These are phyloP conservation scores for Diadumene lineata DNA, from an alignment of 92 coral and sea anemone genomes.

Conservation along the genomic window DNA sequence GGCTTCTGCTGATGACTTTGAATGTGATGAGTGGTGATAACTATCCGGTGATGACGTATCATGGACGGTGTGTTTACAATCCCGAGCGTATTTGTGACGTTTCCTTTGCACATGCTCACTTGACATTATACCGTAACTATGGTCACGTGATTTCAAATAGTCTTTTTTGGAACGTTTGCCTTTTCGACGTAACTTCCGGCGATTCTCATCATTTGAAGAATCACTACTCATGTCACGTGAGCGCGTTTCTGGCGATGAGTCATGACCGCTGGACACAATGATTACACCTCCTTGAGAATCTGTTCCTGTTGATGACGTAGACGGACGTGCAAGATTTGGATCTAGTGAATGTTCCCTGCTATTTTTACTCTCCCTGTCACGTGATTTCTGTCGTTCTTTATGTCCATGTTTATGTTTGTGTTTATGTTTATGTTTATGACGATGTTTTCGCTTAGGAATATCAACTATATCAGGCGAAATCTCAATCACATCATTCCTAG, in stretches of 20 bases:
- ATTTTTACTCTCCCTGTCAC: background rate
- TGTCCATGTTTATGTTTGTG: constrained; percentile 37
- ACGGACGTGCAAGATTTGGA: background rate
- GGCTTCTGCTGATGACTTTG: background rate
- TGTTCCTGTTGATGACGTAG: background rate
- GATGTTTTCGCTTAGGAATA: constrained; percentile 27
- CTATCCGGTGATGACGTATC: background rate
- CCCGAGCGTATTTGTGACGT: too few species aligned
- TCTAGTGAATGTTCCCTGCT: constrained; percentile 3
- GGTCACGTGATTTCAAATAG: constrained; percentile 24
- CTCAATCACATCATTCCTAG: constrained; percentile 16
- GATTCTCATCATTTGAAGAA: constrained; percentile 7
- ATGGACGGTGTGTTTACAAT: too few species aligned
- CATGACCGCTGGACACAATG: constrained; percentile 51
- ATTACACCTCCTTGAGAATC: constrained; percentile 13
- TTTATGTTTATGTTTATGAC: constrained; percentile 54
- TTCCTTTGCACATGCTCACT: too few species aligned
- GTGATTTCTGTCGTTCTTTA: constrained; percentile 3
- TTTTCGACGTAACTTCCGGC: constrained; percentile 11
- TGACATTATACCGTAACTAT: too few species aligned
- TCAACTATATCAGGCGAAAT: constrained; percentile 10
- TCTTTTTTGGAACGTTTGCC: background rate
- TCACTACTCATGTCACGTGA: constrained; percentile 10
- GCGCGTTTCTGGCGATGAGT: background rate
- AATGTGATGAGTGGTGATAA: background rate